Evolutionary conservation across 2,888 invertebrate species (phyloP).

Genomic region (Cepaea hortensis): DNA sequence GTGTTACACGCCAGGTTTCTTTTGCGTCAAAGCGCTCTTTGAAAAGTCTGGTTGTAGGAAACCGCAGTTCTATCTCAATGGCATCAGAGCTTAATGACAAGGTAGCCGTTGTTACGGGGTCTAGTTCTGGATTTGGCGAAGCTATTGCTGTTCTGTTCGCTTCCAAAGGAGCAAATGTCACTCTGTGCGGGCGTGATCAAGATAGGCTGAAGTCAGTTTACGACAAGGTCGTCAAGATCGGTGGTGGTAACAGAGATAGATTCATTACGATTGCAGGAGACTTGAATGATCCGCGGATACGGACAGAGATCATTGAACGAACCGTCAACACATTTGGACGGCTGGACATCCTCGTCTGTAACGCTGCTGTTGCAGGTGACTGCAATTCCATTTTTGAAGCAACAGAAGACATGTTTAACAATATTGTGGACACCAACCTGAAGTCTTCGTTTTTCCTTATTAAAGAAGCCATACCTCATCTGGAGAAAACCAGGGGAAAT

Average conservation of each 20-base stretch:
- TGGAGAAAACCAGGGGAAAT: constrained; percentile 36
- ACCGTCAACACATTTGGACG: constrained; percentile 26
- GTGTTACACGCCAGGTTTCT: too few relatives aligned
- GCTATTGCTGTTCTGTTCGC: constrained; percentile 48
- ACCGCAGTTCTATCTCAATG: not conserved
- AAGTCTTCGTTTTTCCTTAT: constrained; percentile 31
- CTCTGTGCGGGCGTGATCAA: constrained; percentile 27
- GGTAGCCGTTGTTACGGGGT: constrained; percentile 20
- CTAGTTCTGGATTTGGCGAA: constrained; percentile 27
- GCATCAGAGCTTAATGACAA: constrained; percentile 1
- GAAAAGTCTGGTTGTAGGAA: too few relatives aligned
- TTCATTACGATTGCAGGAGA: constrained; percentile 22
- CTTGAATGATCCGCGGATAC: constrained; percentile 1
- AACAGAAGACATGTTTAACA: constrained; percentile 27
- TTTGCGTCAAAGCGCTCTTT: too few relatives aligned
- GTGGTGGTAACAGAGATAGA: constrained; percentile 20
- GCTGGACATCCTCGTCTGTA: constrained; percentile 34
- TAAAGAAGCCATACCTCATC: constrained; percentile 37
- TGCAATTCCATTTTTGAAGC: not conserved
- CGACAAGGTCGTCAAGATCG: not conserved
- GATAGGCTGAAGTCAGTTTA: not conserved
- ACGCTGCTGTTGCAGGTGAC: not conserved
- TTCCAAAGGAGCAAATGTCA: constrained; percentile 16
- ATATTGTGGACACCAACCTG: constrained; percentile 43
- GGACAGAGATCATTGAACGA: not conserved